Conservation (phyloP, 2,797 vertebrate species). For the Schizopygopsis pylzovi region DNA sequence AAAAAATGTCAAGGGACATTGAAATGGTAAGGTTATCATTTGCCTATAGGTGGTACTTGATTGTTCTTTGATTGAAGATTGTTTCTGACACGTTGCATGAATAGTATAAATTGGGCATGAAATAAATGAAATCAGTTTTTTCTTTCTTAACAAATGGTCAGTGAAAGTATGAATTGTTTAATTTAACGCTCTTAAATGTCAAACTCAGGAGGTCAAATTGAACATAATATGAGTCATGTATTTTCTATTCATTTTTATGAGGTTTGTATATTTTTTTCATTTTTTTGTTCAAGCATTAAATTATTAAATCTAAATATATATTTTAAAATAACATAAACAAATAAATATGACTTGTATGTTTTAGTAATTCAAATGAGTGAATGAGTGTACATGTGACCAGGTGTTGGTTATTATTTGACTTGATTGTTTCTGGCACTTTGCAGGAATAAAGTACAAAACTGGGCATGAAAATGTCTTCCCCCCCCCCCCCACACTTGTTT, state of each 20-base stretch:
- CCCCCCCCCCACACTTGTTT: background rate
- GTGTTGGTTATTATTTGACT: background rate
- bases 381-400: background rate
- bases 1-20: background rate
- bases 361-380: background rate
- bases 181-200: background rate
- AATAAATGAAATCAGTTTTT: background rate
- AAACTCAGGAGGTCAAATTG: background rate
- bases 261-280: no score
- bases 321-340: background rate
- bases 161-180: background rate
- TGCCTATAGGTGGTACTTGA: background rate
- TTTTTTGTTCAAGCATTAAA: no score
- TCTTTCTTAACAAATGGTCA: background rate
- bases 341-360: background rate
- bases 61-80: background rate
- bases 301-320: background rate
- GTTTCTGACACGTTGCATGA: background rate
- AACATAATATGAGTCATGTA: background rate
- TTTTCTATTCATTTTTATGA: background rate
- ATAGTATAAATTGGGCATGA: background rate
- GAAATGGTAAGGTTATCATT: background rate
- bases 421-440: background rate
- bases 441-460: background rate
- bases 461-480: background rate